Base-by-base conservation (phyloP, 1,140 invertebrate species). In the Lepidostoma basale region DNA sequence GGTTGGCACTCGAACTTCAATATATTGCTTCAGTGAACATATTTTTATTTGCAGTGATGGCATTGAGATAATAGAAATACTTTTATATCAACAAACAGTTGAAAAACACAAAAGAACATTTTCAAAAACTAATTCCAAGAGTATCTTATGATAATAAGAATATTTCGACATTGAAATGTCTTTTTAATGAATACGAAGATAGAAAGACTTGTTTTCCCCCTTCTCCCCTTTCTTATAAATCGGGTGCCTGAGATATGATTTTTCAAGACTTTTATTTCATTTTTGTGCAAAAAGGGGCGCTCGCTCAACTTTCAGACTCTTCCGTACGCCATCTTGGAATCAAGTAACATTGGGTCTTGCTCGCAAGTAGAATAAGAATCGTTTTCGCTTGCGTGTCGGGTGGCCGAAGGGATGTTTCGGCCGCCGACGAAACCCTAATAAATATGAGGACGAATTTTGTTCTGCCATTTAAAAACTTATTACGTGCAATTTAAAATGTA, bases 401-500 rank as follows among this genome's bases (percentile, higher is more conserved):
- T 12, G 3, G 30, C 23, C n/a, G 28, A 25, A 28, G 42, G 14
- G 54, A 39, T 23, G 39, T 62, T 66, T 62, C 33, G 45, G 1
- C 18, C n/a, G n/a, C n/a, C n/a, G n/a, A n/a, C n/a, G n/a, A n/a
- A n/a, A n/a, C n/a, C n/a, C n/a, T n/a, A 30, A 10, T 23, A 65
- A 68, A 58, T 63, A 63, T 62, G 54, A 59, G 69, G 39, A 60
- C 49, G 67, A 72, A 68, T 68, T 72, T 68, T 44, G 47, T 72
- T 62, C 56, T 67, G 58, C 67, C 70, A 67, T 72, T 72, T 72
- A 72, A 72, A 72, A 69, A 69, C 23, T 66, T 72, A 72, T 72
- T 72, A 72, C 70, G 70, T 72, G 58, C 66, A 68, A 72, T 72
- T 72, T 72, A 72, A 72, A 72, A 72, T 68, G 66, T 72, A 72